phyloP scores from a whole-genome alignment of 2,888 invertebrate species.

The Eumerus sabulonum region DNA sequence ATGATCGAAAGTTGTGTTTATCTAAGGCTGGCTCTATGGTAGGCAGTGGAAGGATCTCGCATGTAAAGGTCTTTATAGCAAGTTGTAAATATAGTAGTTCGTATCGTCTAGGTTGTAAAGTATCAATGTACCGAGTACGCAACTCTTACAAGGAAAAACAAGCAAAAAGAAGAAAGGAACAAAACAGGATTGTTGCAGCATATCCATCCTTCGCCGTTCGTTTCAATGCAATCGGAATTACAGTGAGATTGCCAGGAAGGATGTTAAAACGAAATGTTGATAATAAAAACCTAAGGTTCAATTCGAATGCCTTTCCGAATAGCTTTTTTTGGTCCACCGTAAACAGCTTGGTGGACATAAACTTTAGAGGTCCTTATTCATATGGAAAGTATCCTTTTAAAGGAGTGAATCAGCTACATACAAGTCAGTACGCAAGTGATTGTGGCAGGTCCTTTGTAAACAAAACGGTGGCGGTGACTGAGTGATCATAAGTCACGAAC shows the following conservation, averaged over 20 bases:
- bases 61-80: conserved; percentile 59
- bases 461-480: conserved; percentile 43
- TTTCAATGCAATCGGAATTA: too few relatives aligned
- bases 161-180: conserved; percentile 48
- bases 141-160: conserved; percentile 22
- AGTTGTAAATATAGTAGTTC: conserved; percentile 57
- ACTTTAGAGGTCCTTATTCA: conserved; percentile 64
- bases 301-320: conserved; percentile 51
- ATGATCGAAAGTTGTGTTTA: conserved; percentile 53
- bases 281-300: conserved; percentile 43
- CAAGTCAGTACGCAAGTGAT: neutral
- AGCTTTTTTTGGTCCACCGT: conserved; percentile 60
- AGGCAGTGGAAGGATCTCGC: conserved; percentile 36
- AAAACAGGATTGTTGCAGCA: conserved; percentile 4
- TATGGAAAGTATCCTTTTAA: conserved; percentile 35
- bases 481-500: conserved; percentile 60
- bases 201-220: neutral
- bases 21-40: conserved; percentile 50
- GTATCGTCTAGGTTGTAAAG: conserved; percentile 53
- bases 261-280: conserved; percentile 20
- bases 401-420: conserved; percentile 18
- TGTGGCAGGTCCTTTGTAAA: conserved; percentile 48
- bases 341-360: conserved; percentile 61
- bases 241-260: conserved; percentile 15
- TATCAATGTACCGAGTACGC: conserved; percentile 6